phyloP scores from a whole-genome alignment of 2,113 vertebrate genomes.

The Holacanthus passer region DNA sequence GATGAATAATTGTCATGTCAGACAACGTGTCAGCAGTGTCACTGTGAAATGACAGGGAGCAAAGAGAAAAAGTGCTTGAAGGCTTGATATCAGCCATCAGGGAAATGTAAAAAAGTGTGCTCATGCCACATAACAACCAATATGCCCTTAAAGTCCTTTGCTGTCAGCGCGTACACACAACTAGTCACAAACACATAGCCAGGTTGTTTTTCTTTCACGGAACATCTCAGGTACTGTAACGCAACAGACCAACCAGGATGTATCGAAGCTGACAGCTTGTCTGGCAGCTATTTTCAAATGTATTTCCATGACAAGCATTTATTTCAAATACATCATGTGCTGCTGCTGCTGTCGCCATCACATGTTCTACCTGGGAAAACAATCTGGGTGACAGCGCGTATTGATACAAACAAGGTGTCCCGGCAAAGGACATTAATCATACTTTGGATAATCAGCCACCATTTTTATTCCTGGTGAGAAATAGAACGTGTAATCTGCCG shows the following conservation, averaged over 20 bases:
- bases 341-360: slow-evolving; percentile 48
- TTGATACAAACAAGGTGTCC: slow-evolving; percentile 71
- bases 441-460: slow-evolving; percentile 68
- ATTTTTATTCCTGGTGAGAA: slow-evolving; percentile 34
- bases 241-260: slow-evolving; percentile 56
- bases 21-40: slow-evolving; percentile 47
- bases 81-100: slow-evolving; percentile 43
- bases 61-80: slow-evolving; percentile 40
- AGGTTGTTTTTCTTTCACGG: slow-evolving; percentile 57
- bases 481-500: slow-evolving; percentile 45
- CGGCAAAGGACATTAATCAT: slow-evolving; percentile 77
- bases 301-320: slow-evolving; percentile 77
- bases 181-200: slow-evolving; percentile 42
- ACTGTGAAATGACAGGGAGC: slow-evolving; percentile 43
- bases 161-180: slow-evolving; percentile 65
- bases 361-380: slow-evolving; percentile 41
- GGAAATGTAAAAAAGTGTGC: slow-evolving; percentile 50
- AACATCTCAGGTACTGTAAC: slow-evolving; percentile 65
- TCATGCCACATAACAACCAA: slow-evolving; percentile 49
- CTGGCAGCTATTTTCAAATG: slow-evolving; percentile 78
- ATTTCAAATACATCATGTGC: slow-evolving; percentile 79
- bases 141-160: slow-evolving; percentile 68
- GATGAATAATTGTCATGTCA: slow-evolving; percentile 61
- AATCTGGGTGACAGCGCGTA: slow-evolving; percentile 61
- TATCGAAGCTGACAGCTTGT: slow-evolving; percentile 78